Conservation (phyloP, 2,888 invertebrate species). For the Bunonema sp. region DNA sequence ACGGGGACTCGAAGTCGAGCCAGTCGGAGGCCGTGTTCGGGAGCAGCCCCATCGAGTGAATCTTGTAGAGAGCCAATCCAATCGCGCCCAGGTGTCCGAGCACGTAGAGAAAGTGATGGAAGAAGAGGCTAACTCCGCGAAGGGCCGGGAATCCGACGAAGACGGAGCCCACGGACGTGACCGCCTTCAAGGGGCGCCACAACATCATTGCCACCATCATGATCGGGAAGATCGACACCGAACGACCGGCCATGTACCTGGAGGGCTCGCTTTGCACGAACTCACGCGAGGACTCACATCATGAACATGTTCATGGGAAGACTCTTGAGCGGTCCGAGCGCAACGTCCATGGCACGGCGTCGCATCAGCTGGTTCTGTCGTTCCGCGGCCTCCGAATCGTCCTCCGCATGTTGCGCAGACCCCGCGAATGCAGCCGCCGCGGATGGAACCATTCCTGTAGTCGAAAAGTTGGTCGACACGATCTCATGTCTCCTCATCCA, state of each 20-base stretch:
- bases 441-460: too few species aligned
- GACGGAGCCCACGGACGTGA: constrained; percentile 62
- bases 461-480: too few species aligned
- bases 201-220: constrained; percentile 99
- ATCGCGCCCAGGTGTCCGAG: constrained; percentile 40
- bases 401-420: too few species aligned
- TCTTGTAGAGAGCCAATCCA: constrained; percentile 38
- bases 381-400: too few species aligned
- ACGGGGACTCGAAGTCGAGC: too few species aligned
- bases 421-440: too few species aligned
- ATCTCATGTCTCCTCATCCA: too few species aligned
- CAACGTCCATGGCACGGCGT: constrained; percentile 44
- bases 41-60: constrained; percentile 40
- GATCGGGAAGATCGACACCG: constrained; percentile 90
- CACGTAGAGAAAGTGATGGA: constrained; percentile 19
- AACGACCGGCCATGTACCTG: background rate
- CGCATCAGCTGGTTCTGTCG: constrained; percentile 36
- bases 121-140: background rate
- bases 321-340: constrained; percentile 37
- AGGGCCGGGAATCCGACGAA: too few species aligned
- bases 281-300: constrained; percentile 56
- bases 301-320: constrained; percentile 83
- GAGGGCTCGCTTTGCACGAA: background rate
- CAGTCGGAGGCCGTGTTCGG: constrained; percentile 42
- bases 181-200: constrained; percentile 81